A percentile compares a stretch with the other conserved stretches of the same genome.
Conservation (phyloP, 2,113 vertebrate genomes). For the Protobothrops flavoviridis region DNA sequence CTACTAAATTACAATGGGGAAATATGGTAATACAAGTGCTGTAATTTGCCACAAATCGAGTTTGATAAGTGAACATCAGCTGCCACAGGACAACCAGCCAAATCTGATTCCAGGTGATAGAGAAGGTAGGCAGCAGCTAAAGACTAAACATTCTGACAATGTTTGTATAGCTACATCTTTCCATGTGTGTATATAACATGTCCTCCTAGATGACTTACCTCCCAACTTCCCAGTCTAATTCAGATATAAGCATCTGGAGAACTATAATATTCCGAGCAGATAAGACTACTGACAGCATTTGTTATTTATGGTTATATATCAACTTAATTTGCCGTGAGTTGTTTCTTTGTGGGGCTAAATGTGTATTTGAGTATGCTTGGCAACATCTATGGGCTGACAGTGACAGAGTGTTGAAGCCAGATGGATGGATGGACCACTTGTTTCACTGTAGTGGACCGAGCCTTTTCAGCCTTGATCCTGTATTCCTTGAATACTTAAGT, state of each 20-base stretch:
- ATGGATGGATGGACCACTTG: neutral
- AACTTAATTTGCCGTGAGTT: neutral
- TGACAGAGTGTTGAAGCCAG: neutral
- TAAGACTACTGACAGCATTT: neutral
- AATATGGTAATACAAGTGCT: neutral
- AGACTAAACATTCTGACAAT: neutral
- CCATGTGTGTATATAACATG: neutral
- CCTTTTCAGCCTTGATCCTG: neutral
- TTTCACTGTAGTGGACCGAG: neutral
- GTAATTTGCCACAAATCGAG: neutral
- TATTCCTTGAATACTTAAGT: constrained; percentile 5
- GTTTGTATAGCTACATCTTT: neutral
- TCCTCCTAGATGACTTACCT: too few species aligned
- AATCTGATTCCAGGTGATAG: neutral
- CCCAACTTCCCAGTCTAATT: neutral
- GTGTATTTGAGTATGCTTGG: neutral
- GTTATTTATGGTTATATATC: neutral
- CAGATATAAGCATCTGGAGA: neutral
- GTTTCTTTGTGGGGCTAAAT: neutral
- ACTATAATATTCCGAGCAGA: neutral
- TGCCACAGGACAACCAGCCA: neutral
- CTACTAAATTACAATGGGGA: neutral
- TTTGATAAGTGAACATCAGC: neutral
- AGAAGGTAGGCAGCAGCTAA: neutral
- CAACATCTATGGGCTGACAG: neutral